Base-by-base conservation (phyloP, 2,888 invertebrate species). In the Osedax fenrisi region DNA sequence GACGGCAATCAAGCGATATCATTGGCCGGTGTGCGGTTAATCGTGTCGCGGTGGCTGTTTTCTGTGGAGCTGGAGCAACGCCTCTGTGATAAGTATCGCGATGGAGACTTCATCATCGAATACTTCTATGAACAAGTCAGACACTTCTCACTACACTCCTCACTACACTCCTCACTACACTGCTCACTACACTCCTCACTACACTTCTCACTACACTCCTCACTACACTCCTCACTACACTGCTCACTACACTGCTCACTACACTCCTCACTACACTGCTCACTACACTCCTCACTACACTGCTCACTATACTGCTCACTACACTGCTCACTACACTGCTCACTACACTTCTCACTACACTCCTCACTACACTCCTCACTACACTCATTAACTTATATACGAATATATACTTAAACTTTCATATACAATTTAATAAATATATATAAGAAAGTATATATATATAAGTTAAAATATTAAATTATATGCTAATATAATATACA, bases 61-160 rank as follows among this genome's bases (percentile, higher is more conserved):
- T 80, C 82, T 59, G 79, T 83, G 13, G 77, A 79, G n/a, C 78
- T 77, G 67, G 84, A 84, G 77, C 75, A 68, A 3, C 76, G 78
- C 41, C 79, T 84, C 27, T 81, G 81, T 73, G 79, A 81, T n/a
- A 89, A 89, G 77, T 89, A 90, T 84, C 89, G 89, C 81, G 17
- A 41, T 17, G 41, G 41, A 5, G 17, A 17, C 41, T 41, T 41
- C 41, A 17, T 41, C 41, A 41, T 41, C 41, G 41, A 41, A 41
- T 41, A 41, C 41, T 41, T 41, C 41, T 41, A 41, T 17, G 41
- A 41, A 41, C 41, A 41, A 17, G 41, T 41, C n/a, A n/a, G n/a
- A n/a, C n/a, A n/a, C n/a, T n/a, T n/a, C n/a, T n/a, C n/a, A n/a
- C 41, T 41, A 41, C 41, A 41, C 41, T 17, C 41, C 41, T 5